Conservation (phyloP, 2,797 vertebrate genomes). For the Betta splendens region DNA sequence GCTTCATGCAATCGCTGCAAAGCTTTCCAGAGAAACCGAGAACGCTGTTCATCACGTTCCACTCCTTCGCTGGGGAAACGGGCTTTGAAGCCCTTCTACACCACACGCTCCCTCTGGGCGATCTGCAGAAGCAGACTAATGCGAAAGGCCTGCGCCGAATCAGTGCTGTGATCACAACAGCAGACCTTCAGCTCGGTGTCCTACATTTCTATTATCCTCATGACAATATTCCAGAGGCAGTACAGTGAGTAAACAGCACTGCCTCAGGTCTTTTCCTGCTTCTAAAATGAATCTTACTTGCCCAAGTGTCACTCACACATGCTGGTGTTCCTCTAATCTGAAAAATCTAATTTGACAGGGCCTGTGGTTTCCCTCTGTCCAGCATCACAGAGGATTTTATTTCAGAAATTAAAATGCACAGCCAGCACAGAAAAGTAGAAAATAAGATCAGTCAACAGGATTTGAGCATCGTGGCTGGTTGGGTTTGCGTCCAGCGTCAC, state of each 20-base stretch:
- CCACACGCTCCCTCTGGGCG: slow-evolving; percentile 4
- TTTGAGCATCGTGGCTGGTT: neutral
- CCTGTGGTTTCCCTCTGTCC: too few species aligned
- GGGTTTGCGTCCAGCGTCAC: slow-evolving; percentile 4
- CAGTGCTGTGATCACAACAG: slow-evolving; percentile 13
- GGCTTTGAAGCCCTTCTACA: too few species aligned
- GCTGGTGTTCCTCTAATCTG: neutral
- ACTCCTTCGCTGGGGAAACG: slow-evolving; percentile 5
- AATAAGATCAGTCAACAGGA: neutral
- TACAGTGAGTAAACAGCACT: slow-evolving; percentile 6
- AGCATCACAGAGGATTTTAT: too few species aligned
- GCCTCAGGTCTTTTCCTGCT: neutral
- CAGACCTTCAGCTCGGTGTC: neutral
- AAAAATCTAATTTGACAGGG: neutral
- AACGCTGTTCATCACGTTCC: slow-evolving; percentile 13
- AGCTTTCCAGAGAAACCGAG: slow-evolving; percentile 18
- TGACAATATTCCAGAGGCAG: neutral
- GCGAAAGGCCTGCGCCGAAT: neutral
- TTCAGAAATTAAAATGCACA: neutral
- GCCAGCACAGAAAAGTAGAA: neutral
- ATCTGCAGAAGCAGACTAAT: neutral
- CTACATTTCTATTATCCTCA: too few species aligned
- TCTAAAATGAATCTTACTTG: neutral
- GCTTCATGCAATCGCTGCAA: slow-evolving; percentile 15
- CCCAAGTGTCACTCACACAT: neutral